Conservation (phyloP, 2,888 invertebrate species). For the Lysandra coridon region DNA sequence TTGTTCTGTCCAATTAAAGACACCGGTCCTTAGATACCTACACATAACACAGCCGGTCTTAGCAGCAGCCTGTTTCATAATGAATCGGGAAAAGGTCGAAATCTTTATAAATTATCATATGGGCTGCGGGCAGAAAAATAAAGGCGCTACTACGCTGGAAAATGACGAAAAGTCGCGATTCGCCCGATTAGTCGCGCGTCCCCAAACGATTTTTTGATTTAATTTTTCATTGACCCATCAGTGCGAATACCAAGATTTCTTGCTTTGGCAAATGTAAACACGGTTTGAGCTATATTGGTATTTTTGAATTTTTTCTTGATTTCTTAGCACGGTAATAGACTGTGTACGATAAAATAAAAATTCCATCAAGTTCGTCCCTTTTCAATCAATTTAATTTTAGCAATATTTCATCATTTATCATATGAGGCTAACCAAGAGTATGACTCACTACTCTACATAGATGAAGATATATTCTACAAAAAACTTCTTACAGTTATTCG, state of each 20-base stretch:
- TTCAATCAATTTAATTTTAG: too few species aligned
- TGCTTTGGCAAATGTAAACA: neutral
- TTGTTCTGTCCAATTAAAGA: neutral
- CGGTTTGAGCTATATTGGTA: neutral
- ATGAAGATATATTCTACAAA: neutral
- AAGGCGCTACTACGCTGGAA: neutral
- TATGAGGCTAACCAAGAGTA: neutral
- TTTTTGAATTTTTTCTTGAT: too few species aligned
- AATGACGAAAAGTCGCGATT: neutral
- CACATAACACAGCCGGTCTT: slow-evolving; percentile 13
- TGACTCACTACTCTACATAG: neutral
- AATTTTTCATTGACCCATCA: neutral
- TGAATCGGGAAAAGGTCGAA: slow-evolving; percentile 13
- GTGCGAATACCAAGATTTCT: neutral
- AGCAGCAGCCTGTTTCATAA: slow-evolving; percentile 5
- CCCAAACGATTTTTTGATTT: neutral
- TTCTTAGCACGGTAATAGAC: too few species aligned
- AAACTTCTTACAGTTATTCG: neutral
- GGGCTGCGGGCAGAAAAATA: neutral
- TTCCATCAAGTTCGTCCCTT: too few species aligned
- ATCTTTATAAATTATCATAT: slow-evolving; percentile 18
- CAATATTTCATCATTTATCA: neutral
- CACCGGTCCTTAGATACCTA: slow-evolving; percentile 1
- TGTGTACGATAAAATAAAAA: too few species aligned
- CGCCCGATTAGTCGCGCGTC: neutral